Evolutionary conservation across 2,888 invertebrate genomes (phyloP).

Genomic region (Xestia rhomboidea): DNA sequence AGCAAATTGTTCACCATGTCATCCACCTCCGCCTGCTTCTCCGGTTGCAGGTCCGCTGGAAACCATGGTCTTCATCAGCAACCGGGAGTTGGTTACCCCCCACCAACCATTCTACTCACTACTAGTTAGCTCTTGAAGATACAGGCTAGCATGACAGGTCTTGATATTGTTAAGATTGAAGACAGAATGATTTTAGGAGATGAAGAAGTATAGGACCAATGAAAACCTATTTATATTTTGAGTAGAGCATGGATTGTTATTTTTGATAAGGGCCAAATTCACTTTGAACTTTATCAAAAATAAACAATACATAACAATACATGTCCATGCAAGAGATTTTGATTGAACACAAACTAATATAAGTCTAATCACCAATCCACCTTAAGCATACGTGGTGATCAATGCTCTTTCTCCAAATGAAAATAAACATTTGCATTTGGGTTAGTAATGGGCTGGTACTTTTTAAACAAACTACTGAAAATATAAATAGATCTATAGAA

Average conservation of each 20-base stretch:
- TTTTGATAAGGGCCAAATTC: not conserved
- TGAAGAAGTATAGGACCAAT: not conserved
- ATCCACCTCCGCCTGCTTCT: slow-evolving; percentile 91
- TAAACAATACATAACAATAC: no score
- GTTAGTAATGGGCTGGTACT: not conserved
- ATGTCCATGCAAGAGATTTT: not conserved
- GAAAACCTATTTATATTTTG: slow-evolving; percentile 8
- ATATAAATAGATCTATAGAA: slow-evolving; percentile 18
- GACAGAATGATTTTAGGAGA: not conserved
- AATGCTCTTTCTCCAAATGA: no score
- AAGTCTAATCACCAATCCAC: not conserved
- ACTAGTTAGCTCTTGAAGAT: slow-evolving; percentile 43
- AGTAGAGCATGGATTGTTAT: not conserved
- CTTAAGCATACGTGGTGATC: not conserved
- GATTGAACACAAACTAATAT: not conserved
- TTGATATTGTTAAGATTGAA: slow-evolving; percentile 21
- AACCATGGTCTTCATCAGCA: slow-evolving; percentile 80
- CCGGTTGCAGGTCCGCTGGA: slow-evolving; percentile 85
- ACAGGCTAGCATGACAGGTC: not conserved
- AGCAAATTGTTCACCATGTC: slow-evolving; percentile 94
- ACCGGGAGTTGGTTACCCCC: slow-evolving; percentile 70
- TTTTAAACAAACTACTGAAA: not conserved
- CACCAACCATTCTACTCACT: slow-evolving; percentile 64
- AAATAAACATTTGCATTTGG: not conserved
- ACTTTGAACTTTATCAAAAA: no score